phyloP scores from a whole-genome alignment of 2,113 vertebrate species.

The Ammodytes dubius region DNA sequence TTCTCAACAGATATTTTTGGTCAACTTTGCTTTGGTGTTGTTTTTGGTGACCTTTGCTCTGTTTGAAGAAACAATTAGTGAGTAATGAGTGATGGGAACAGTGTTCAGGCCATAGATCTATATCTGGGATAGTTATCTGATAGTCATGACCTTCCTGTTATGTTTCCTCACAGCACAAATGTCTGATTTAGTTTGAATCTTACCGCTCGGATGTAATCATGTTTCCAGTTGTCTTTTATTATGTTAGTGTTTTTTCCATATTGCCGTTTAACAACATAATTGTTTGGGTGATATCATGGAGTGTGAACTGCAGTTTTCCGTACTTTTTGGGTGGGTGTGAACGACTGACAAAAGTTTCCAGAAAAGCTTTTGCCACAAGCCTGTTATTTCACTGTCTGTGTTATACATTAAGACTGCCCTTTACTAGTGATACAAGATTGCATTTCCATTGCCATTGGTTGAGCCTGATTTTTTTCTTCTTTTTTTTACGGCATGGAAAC shows the following conservation, averaged over 20 bases:
- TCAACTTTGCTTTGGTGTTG: constrained; percentile 26
- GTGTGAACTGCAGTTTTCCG: background rate
- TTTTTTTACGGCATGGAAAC: constrained; percentile 72
- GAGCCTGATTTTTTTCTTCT: constrained; percentile 13
- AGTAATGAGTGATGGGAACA: constrained; percentile 59
- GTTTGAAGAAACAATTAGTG: constrained; percentile 59
- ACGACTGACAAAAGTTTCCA: constrained; percentile 61
- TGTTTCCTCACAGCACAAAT: constrained; percentile 45
- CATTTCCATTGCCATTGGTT: constrained; percentile 68
- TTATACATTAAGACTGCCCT: constrained; percentile 54
- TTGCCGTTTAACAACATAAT: constrained; percentile 11
- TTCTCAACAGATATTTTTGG: constrained; percentile 20
- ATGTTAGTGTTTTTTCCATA: constrained; percentile 22
- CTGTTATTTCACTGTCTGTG: constrained; percentile 53
- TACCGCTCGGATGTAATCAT: constrained; percentile 43
- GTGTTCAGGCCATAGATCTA: constrained; percentile 49
- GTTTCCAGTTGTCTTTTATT: constrained; percentile 15
- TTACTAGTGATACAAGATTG: constrained; percentile 68
- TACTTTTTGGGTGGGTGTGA: background rate
- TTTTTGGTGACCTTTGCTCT: constrained; percentile 37
- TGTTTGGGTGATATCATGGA: background rate
- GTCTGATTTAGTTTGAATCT: constrained; percentile 38
- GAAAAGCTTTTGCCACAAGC: constrained; percentile 55
- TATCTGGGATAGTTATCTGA: constrained; percentile 57
- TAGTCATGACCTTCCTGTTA: constrained; percentile 43